A percentile compares a stretch with the other conserved stretches of the same genome.
phyloP scores from a whole-genome alignment of 2,113 vertebrate genomes.

The Indicator indicator region DNA sequence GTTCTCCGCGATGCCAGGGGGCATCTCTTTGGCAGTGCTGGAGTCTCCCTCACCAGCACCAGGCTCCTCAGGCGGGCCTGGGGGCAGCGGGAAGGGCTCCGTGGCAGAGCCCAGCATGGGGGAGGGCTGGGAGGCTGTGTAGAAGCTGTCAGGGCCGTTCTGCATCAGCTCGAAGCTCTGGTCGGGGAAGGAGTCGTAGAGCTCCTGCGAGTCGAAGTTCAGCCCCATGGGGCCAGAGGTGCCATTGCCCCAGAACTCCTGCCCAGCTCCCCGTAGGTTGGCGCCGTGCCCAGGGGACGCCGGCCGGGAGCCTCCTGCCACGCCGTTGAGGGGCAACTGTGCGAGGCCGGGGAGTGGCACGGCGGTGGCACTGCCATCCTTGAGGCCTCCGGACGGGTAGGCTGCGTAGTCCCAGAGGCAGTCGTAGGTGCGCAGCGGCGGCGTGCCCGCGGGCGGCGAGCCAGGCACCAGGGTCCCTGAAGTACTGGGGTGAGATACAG shows the following conservation, averaged over 20 bases:
- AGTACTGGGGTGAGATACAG: constrained; percentile 90
- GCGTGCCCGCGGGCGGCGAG: constrained; percentile 82
- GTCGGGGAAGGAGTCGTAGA: constrained; percentile 81
- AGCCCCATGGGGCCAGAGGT: constrained; percentile 80
- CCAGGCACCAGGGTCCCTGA: constrained; percentile 85
- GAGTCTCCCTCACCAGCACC: neutral
- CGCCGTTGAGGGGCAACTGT: constrained; percentile 90
- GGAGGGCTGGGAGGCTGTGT: constrained; percentile 69
- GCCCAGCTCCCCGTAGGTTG: constrained; percentile 75
- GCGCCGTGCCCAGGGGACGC: constrained; percentile 75
- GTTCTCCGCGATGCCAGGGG: constrained; percentile 57
- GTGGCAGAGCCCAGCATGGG: constrained; percentile 69
- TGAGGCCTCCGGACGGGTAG: constrained; percentile 82
- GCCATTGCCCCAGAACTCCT: constrained; percentile 88
- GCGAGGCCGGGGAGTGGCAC: constrained; percentile 79
- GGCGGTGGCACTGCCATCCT: constrained; percentile 77
- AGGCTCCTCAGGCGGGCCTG: neutral
- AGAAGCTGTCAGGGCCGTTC: constrained; percentile 75
- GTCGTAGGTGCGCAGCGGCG: constrained; percentile 85
- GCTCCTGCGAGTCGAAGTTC: constrained; percentile 82
- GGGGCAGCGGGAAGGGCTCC: constrained; percentile 68
- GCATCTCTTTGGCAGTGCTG: constrained; percentile 53
- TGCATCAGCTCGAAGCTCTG: constrained; percentile 80
- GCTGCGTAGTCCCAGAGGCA: constrained; percentile 92
- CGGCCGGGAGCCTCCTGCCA: constrained; percentile 67